A percentile compares a stretch with the other conserved stretches of the same genome.
Conservation (phyloP, 2,113 vertebrate genomes). For the Neogobius melanostomus region DNA sequence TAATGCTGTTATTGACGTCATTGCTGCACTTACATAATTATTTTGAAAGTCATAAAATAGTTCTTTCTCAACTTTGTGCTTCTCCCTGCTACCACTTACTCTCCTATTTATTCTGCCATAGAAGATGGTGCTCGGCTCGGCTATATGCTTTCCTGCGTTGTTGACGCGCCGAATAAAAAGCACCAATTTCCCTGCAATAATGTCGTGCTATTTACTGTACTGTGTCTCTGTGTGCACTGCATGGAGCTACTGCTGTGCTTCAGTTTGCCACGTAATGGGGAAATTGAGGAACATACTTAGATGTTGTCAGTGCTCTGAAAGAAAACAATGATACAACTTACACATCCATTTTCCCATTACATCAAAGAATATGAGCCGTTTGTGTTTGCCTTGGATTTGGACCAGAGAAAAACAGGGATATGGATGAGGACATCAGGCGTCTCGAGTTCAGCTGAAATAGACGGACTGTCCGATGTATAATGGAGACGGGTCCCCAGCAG, state of each 20-base stretch:
- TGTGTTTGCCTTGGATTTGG: background rate
- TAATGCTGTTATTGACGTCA: background rate
- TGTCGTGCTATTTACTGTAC: constrained; percentile 42
- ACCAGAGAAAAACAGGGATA: background rate
- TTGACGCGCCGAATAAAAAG: constrained; percentile 51
- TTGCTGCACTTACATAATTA: constrained; percentile 2
- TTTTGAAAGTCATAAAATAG: constrained; percentile 3
- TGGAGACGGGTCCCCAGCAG: background rate
- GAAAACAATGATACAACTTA: constrained; percentile 1
- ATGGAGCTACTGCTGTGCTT: background rate
- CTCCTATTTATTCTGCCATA: constrained; percentile 50
- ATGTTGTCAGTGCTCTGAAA: constrained; percentile 5
- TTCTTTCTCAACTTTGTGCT: background rate
- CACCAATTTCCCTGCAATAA: constrained; percentile 45
- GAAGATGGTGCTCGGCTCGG: constrained; percentile 35
- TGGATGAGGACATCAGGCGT: background rate
- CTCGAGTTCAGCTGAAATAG: background rate
- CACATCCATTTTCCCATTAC: background rate
- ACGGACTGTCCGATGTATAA: background rate
- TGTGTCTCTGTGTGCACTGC: background rate
- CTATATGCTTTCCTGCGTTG: constrained; percentile 38
- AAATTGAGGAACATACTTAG: background rate
- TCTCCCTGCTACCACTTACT: constrained; percentile 26
- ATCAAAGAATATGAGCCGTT: background rate
- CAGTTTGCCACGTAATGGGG: background rate